Conservation (phyloP, 2,888 invertebrate genomes). For the Fissipunctia ypsillon region DNA sequence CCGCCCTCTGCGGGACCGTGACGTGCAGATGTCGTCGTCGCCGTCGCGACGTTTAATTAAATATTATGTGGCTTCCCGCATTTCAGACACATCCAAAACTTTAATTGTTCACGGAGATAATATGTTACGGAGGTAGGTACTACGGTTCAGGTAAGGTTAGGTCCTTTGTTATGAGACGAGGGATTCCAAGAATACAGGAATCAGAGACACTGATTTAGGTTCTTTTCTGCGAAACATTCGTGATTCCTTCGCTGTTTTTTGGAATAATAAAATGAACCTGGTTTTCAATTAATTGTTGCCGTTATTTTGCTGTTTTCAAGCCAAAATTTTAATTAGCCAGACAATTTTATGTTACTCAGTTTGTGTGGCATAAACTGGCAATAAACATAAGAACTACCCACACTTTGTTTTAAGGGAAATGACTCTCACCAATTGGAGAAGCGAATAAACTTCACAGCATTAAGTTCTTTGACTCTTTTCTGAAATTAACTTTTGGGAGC, state of each 20-base stretch:
- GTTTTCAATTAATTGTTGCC: slow-evolving; percentile 32
- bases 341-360: slow-evolving; percentile 9
- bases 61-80: slow-evolving; percentile 67
- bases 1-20: slow-evolving; percentile 50
- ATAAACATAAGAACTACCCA: slow-evolving; percentile 36
- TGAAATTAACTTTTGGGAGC: slow-evolving; percentile 32
- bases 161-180: slow-evolving; percentile 15
- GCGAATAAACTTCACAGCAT: slow-evolving; percentile 22
- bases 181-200: not conserved
- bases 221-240: not conserved
- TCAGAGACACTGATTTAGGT: not conserved
- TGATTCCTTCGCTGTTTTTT: not conserved
- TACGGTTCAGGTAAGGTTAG: slow-evolving; percentile 29
- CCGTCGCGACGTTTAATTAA: slow-evolving; percentile 73
- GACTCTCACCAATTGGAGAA: slow-evolving; percentile 2
- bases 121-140: slow-evolving; percentile 40
- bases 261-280: not conserved
- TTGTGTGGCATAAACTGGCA: slow-evolving; percentile 6
- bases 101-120: slow-evolving; percentile 57
- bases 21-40: slow-evolving; percentile 62
- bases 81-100: slow-evolving; percentile 63
- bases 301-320: slow-evolving; percentile 3
- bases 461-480: slow-evolving; percentile 41
- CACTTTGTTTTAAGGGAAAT: slow-evolving; percentile 26
- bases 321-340: slow-evolving; percentile 37